These are phyloP conservation scores for Uloborus diversus DNA, from an alignment of 1,140 invertebrate species.

Conservation along the genomic window DNA sequence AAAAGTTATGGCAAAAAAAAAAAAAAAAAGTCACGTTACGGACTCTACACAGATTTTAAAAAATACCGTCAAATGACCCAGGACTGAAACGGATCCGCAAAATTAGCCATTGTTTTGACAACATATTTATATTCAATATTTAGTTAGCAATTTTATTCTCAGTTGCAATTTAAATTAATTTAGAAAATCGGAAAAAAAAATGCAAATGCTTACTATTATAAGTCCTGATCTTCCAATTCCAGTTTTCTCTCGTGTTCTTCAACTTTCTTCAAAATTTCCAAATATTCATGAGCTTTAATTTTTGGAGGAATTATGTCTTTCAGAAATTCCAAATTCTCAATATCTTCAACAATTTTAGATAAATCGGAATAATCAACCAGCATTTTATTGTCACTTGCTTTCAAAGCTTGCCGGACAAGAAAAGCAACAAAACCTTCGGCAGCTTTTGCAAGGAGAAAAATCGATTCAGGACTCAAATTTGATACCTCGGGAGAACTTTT, in stretches of 20 bases:
- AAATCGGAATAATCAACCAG: conserved; percentile 57
- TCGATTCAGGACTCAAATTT: conserved; percentile 55
- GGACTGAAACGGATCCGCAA: too few relatives aligned
- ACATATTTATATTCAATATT: too few relatives aligned
- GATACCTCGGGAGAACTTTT: conserved; percentile 57
- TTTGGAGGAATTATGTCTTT: conserved; percentile 56
- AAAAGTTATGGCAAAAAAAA: too few relatives aligned
- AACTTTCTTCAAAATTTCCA: conserved; percentile 51
- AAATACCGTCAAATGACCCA: too few relatives aligned
- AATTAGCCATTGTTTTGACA: too few relatives aligned
- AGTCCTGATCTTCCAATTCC: conserved; percentile 3
- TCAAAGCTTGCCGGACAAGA: conserved; percentile 52
- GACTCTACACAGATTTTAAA: too few relatives aligned
- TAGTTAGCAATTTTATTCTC: too few relatives aligned
- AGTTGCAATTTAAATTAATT: too few relatives aligned
- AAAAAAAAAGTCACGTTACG: too few relatives aligned
- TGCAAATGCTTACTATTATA: too few relatives aligned
- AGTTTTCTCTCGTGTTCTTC: conserved; percentile 28
- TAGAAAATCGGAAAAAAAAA: too few relatives aligned
- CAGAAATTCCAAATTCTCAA: conserved; percentile 50
- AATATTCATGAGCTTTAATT: conserved; percentile 55
- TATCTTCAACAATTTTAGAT: conserved; percentile 34
- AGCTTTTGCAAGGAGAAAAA: conserved; percentile 57
- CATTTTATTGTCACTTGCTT: conserved; percentile 31
- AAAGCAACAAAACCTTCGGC: conserved; percentile 58